Evolutionary conservation across 2,888 invertebrate genomes (phyloP), one percentile per base, ranked within the genome.

Genomic region (Eubasilissa splendida): DNA sequence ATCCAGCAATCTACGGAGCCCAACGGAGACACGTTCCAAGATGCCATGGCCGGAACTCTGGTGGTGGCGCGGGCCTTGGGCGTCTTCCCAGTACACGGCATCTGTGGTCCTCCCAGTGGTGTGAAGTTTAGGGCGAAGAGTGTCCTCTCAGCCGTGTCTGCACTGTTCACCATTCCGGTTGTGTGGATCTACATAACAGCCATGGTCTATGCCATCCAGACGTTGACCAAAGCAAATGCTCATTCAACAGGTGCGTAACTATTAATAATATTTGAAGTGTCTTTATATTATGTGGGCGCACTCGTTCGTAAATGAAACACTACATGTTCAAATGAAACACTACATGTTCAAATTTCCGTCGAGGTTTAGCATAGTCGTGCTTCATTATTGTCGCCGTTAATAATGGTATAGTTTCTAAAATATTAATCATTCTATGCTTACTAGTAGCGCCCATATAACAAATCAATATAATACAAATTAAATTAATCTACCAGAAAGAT

Each of bases 11-110:
- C 53, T 7, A 22, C 70, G 5, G 70, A 70, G 10, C 52, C 52
- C 54, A 70, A 22, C 11, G 60, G 71, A 9, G 79, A 83, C 4
- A 54, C 65, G 3, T 82, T 83, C 42, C 81, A 83, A 42, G 65
- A 50, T 31, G 74, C 82, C 4, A 82, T 84, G 54, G 63, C 53
- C 11, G 58, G 73, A 5, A 81, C 81, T 50, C 77, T 84, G 52
- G 5, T 53, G 2, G 73, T 84, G 50, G 81, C 80, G 10, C 54
- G 82, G 8, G 80, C 75, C 12, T 66, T 82, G 4, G 81, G 82
- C 10, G 52, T 82, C 7, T 84, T 84, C 65, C 84, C 84, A 3
- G 75, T 82, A 2, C 75, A 77, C 53, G 80, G 82, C 14, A 11
- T 84, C 8, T 63, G 74, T 8, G 59, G 54, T n/a, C 54, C 56